Percentiles rank a stretch among this genome's conserved stretches.
phyloP scores from a whole-genome alignment of 2,113 vertebrate genomes.

The Odocoileus hemionus region DNA sequence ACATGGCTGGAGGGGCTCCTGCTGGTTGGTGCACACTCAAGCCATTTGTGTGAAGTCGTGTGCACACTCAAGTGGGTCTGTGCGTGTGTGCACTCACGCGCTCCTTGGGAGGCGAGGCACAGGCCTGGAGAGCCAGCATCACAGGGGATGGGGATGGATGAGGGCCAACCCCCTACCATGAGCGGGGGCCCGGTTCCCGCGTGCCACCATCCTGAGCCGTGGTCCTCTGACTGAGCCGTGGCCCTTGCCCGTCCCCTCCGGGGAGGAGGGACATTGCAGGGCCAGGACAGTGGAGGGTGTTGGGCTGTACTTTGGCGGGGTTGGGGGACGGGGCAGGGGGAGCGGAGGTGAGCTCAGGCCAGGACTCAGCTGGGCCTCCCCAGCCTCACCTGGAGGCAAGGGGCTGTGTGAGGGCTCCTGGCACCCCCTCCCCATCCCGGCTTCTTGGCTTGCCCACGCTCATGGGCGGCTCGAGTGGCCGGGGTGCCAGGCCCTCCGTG shows the following conservation, averaged over 20 bases:
- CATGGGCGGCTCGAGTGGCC: neutral
- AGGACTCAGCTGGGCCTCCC: no score
- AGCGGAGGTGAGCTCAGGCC: neutral
- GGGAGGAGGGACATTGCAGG: neutral
- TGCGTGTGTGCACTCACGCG: rapidly evolving
- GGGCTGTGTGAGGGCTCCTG: neutral
- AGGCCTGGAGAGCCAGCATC: neutral
- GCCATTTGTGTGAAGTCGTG: rapidly evolving
- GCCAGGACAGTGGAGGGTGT: rapidly evolving
- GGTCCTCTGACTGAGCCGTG: neutral
- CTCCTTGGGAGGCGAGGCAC: neutral
- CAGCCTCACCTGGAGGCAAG: no score
- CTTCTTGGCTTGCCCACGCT: neutral
- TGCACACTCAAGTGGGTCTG: rapidly evolving
- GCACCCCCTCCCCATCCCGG: neutral
- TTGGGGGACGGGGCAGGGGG: neutral
- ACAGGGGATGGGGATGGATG: neutral
- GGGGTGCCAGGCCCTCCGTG: rapidly evolving
- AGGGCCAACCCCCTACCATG: neutral
- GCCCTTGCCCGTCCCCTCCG: rapidly evolving
- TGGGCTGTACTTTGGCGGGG: neutral
- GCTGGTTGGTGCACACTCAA: no score
- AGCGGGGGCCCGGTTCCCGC: neutral
- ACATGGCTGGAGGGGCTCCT: rapidly evolving
- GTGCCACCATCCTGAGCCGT: neutral